Evolutionary conservation across 2,888 invertebrate genomes (phyloP), one percentile per base, ranked within the genome.

Genomic region (Orchesella flavescens): DNA sequence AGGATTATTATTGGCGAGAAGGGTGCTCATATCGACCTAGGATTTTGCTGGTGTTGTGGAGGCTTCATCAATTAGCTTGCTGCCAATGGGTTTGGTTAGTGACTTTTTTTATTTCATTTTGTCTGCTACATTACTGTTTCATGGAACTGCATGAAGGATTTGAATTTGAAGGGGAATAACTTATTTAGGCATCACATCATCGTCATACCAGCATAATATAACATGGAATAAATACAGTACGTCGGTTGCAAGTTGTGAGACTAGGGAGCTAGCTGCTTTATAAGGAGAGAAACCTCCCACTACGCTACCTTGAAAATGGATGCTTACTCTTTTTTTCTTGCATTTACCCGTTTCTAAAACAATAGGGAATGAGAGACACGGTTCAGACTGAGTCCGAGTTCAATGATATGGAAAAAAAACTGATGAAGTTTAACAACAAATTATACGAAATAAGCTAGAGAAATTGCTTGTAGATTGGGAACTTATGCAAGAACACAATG

Each of bases 81-180:
- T 87, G 86, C 88, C 86, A 87, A 88, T 88, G 88, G 88, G 88
- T 87, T 87, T 88, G 88, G 88, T 88, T 87, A 88, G 88, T 87
- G 63, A 72, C 23, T 44, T 78, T 65, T 17, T 49, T n/a, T 65
- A 15, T 61, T 21, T 23, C 15, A 43, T 69, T 46, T 69, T 69
- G 13, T n/a, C 15, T 21, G 21, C 19, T 68, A 3, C 44, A n/a
- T n/a, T 59, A 15, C 59, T 53, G 1, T 9, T 44, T 13, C 53
- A 69, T n/a, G 23, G 24, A n/a, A n/a, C n/a, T n/a, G n/a, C n/a
- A n/a, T n/a, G n/a, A n/a, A n/a, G n/a, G n/a, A n/a, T n/a, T n/a
- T n/a, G n/a, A n/a, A 19, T 5, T 63, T 24, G 63, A 21, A 63
- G 10, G 55, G 24, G 53, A 46, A 77, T 77, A 77, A 77, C 59